These are phyloP conservation scores for Arge pagana DNA, from an alignment of 2,888 invertebrate species.

Conservation along the genomic window DNA sequence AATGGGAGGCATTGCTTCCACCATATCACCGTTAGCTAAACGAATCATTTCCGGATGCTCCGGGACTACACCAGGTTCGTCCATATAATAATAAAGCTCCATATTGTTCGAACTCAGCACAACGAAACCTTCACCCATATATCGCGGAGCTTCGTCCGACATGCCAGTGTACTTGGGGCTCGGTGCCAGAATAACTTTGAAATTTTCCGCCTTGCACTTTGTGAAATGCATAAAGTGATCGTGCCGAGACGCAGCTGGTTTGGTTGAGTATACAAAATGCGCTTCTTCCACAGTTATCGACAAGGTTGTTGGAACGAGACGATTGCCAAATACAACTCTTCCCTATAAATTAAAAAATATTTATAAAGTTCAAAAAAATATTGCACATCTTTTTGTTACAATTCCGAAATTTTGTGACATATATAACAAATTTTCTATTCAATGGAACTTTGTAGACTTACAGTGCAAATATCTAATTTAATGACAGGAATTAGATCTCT, in stretches of 20 bases:
- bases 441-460: constrained; percentile 53
- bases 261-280: constrained; percentile 92
- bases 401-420: constrained; percentile 8
- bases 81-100: constrained; percentile 96
- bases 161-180: constrained; percentile 93
- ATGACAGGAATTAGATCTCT: constrained; percentile 95
- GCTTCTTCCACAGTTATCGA: constrained; percentile 93
- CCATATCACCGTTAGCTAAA: constrained; percentile 90
- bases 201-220: constrained; percentile 93
- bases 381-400: background rate
- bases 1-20: constrained; percentile 90
- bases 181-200: constrained; percentile 93
- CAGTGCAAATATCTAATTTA: constrained; percentile 89
- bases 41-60: constrained; percentile 88
- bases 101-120: constrained; percentile 94
- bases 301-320: constrained; percentile 89
- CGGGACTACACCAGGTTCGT: constrained; percentile 92
- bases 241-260: constrained; percentile 89
- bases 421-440: constrained; percentile 3
- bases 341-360: constrained; percentile 63
- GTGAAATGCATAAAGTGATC: constrained; percentile 96
- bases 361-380: constrained; percentile 16
- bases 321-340: constrained; percentile 93
- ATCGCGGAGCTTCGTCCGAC: constrained; percentile 92
- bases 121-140: constrained; percentile 98